Evolutionary conservation across 2,797 vertebrate species (phyloP), one percentile per base, ranked within the genome.

Genomic region (Saxicola maurus): DNA sequence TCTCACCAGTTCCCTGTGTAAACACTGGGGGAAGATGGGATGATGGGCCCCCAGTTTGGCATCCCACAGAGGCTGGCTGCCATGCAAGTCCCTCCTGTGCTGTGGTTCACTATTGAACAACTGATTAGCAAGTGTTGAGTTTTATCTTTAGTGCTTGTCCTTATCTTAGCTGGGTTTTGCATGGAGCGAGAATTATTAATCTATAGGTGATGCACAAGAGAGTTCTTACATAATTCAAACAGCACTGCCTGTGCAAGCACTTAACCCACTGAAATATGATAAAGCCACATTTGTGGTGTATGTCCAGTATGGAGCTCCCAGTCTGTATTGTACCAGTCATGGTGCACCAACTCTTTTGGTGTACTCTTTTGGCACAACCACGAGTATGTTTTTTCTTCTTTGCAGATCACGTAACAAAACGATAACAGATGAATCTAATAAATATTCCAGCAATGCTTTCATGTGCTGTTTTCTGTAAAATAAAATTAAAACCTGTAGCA

Each of bases 381-480:
- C 38, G 35, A 73, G 43, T 57, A 7, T 62, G 37, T 56, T 66
- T 83, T 88, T 64, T 61, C 33, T 67, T 80, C 73, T 82, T 75
- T 61, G 17, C 62, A 71, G 76, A 74, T 89, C 48, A 33, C n/a
- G 33, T 78, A 80, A 48, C 68, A 72, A 65, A 89, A 72, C 3
- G 4, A 28, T 87, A 91, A 61, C 75, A 85, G 72, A 78, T 82
- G 72, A 85, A 76, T 84, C 72, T 79, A 92, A 69, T 84, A 92
- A 91, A 85, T 91, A 68, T 33, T 71, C 74, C 24, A 11, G 56
- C 30, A 43, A 53, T 53, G 30, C 75, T 91, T 87, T 89, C 43
- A 71, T 57, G 45, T 79, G 49, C 64, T 82, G 43, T 67, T 93
- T 92, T 57, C 37, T 91, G 69, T 91, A 82, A 80, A 87, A 90